Conservation (phyloP, 2,888 invertebrate genomes). For the Aromia moschata region DNA sequence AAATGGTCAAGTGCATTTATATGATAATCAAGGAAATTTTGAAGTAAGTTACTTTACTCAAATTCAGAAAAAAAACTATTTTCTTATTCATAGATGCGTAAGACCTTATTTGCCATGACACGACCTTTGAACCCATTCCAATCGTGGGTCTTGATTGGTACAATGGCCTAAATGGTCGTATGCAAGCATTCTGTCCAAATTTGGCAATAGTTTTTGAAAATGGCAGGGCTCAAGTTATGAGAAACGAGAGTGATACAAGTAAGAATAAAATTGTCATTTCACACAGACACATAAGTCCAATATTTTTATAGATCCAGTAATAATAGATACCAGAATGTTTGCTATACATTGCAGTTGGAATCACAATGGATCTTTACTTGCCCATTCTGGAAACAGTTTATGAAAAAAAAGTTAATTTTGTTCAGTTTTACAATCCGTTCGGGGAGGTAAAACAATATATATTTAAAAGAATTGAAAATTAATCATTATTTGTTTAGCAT, state of each 20-base stretch:
- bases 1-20: conserved; percentile 93
- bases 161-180: conserved; percentile 77
- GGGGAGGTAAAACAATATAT: conserved; percentile 73
- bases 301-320: conserved; percentile 75
- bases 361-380: conserved; percentile 88
- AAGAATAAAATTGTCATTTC: too few species aligned
- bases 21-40: conserved; percentile 91
- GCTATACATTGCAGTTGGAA: conserved; percentile 91
- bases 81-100: conserved; percentile 72
- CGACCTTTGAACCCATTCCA: conserved; percentile 59
- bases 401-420: conserved; percentile 77
- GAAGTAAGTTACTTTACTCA: conserved; percentile 70
- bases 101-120: conserved; percentile 70
- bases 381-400: conserved; percentile 89
- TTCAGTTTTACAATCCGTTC: conserved; percentile 89
- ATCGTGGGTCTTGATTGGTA: conserved; percentile 89
- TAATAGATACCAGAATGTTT: conserved; percentile 84
- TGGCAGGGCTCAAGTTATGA: conserved; percentile 90
- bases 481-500: conserved; percentile 67
- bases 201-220: conserved; percentile 88
- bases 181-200: conserved; percentile 75
- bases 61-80: too few species aligned
- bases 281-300: too few species aligned
- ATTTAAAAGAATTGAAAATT: not conserved
- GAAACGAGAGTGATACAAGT: conserved; percentile 88